Evolutionary conservation across 2,888 invertebrate genomes (phyloP), one percentile per base, ranked within the genome.

Genomic region (Ormyrus nitidulus): DNA sequence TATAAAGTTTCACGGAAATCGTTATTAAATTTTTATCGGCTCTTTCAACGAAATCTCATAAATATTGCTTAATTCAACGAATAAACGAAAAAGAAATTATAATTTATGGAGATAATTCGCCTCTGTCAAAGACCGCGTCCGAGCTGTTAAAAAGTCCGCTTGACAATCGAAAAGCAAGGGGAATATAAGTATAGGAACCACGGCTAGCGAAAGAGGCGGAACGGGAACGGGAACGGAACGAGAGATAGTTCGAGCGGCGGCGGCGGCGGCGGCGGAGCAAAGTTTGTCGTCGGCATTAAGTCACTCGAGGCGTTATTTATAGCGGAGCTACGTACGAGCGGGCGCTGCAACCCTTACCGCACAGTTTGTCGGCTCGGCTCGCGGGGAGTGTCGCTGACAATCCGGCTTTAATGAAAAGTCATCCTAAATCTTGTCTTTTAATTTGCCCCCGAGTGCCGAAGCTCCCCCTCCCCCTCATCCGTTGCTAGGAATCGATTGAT

Each of bases 261-360:
- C 34, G 34, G 34, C 34, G 34, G 34, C 80, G 44, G 82, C 71
- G 69, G 82, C 84, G 85, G 83, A 80, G 84, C 74, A 84, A 87
- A 87, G 83, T 87, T 87, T 83, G 82, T 84, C 84, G 84, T 79
- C 84, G 85, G 86, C 85, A 87, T 87, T 86, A 87, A 88, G 87
- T 87, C 87, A 86, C 85, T 86, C 84, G 84, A 84, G 84, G 85
- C 84, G 86, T 88, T 88, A 88, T 87, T 88, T 88, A 88, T 88
- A 85, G 87, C 84, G 80, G 81, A 81, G 83, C 71, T 46, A 58
- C 53, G 54, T 61, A 54, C 51, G 51, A 6, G 46, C 76, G 49
- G 53, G 44, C 54, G 9, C 65, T 49, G 84, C 85, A 86, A 86
- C 86, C 86, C 84, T 86, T 81, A 84, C 85, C 84, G 84, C 85